Percentiles rank a stretch among this genome's conserved stretches.
Conservation (phyloP, 1,140 invertebrate species). For the Caerostris darwini region DNA sequence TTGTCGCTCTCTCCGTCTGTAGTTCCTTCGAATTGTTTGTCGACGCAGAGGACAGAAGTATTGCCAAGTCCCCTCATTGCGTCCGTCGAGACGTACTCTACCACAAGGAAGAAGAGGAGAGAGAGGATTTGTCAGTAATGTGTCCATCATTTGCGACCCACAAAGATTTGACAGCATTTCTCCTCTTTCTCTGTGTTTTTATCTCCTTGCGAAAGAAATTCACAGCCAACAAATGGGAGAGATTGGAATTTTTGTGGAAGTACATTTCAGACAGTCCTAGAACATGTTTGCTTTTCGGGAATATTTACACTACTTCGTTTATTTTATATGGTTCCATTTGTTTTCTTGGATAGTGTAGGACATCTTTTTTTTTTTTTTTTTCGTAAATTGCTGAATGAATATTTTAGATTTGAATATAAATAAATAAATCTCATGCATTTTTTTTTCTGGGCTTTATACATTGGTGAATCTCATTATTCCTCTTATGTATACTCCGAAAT, state of each 20-base stretch:
- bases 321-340: not conserved
- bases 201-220: not conserved
- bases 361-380: too few relatives aligned
- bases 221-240: not conserved
- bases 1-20: not conserved
- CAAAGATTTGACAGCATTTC: not conserved
- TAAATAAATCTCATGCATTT: too few relatives aligned
- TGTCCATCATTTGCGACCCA: conserved; percentile 14
- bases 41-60: not conserved
- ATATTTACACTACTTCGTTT: not conserved
- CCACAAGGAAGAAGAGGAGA: not conserved
- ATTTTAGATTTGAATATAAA: too few relatives aligned
- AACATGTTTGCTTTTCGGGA: not conserved
- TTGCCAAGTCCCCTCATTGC: not conserved
- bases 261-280: not conserved
- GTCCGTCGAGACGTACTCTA: not conserved
- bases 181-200: not conserved
- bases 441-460: too few relatives aligned
- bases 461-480: too few relatives aligned
- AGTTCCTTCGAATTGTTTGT: not conserved
- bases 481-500: too few relatives aligned
- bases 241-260: not conserved
- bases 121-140: conserved; percentile 6
- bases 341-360: not conserved
- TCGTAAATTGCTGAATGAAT: too few relatives aligned